phyloP scores from a whole-genome alignment of 2,113 vertebrate genomes.

The Nannospalax galili region DNA sequence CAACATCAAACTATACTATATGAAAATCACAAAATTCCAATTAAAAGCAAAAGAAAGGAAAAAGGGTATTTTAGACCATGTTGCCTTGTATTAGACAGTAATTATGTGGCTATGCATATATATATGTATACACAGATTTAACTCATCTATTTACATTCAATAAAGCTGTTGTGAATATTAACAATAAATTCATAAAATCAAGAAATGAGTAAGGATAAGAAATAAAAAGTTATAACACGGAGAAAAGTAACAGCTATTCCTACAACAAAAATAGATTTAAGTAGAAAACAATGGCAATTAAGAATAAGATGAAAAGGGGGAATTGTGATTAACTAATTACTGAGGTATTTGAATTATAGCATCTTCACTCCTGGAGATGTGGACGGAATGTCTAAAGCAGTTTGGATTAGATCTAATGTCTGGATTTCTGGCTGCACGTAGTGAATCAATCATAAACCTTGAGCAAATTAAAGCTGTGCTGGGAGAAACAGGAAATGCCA shows the following conservation, averaged over 20 bases:
- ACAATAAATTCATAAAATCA: neutral
- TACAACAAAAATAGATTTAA: neutral
- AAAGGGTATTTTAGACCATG: too few species aligned
- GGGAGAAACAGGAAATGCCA: slow-evolving; percentile 42
- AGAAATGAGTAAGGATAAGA: slow-evolving; percentile 15
- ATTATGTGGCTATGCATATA: too few species aligned
- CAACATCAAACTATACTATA: too few species aligned
- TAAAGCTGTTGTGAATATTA: too few species aligned
- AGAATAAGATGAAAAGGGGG: slow-evolving; percentile 24
- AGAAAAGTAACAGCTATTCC: neutral
- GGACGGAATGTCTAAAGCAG: slow-evolving; percentile 14
- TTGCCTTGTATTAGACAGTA: too few species aligned
- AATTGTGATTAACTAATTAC: slow-evolving; percentile 36
- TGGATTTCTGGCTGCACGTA: neutral
- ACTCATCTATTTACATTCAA: too few species aligned
- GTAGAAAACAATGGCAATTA: slow-evolving; percentile 29
- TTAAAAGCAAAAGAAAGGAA: too few species aligned
- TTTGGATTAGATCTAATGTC: slow-evolving; percentile 10
- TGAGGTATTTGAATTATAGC: slow-evolving; percentile 12
- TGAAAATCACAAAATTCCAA: too few species aligned
- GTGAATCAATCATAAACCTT: slow-evolving; percentile 46
- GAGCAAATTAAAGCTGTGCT: slow-evolving; percentile 45
- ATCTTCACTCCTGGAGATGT: slow-evolving; percentile 35
- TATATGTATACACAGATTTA: too few species aligned
- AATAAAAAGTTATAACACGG: slow-evolving; percentile 1